Evolutionary conservation across 2,888 invertebrate genomes (phyloP).

Genomic region (Yponomeuta cagnagella): DNA sequence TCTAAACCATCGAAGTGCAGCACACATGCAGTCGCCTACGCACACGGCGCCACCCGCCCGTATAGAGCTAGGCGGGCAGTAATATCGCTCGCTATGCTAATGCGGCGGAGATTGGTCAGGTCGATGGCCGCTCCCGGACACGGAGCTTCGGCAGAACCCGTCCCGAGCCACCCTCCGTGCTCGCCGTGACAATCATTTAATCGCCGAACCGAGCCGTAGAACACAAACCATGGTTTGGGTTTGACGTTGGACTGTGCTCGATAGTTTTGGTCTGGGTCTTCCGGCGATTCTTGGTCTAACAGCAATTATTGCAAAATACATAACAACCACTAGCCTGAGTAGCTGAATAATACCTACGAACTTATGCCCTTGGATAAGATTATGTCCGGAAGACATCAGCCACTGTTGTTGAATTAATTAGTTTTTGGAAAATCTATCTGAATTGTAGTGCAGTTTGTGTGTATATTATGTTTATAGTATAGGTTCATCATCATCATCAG

Average conservation of each 20-base stretch:
- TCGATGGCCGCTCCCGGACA: constrained; percentile 74
- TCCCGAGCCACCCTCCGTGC: constrained; percentile 58
- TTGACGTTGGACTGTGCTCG: background rate
- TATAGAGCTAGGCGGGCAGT: constrained; percentile 39
- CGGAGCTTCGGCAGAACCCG: constrained; percentile 48
- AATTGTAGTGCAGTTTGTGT: no score
- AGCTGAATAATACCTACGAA: no score
- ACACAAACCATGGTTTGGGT: background rate
- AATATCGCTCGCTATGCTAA: constrained; percentile 76
- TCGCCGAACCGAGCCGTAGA: constrained; percentile 13
- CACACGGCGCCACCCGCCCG: constrained; percentile 25
- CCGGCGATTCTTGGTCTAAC: background rate
- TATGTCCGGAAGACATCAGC: no score
- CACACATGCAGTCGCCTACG: constrained; percentile 22
- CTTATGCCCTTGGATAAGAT: no score
- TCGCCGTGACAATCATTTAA: constrained; percentile 41
- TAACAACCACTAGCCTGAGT: no score
- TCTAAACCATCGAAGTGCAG: background rate
- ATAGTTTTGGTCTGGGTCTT: background rate
- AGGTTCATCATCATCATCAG: no score
- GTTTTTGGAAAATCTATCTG: no score
- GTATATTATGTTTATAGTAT: no score
- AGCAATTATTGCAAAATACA: no score
- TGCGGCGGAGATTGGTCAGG: constrained; percentile 76
- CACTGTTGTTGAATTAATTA: no score